A percentile compares a stretch with the other conserved stretches of the same genome.
phyloP scores from a whole-genome alignment of 2,888 invertebrate genomes.

The Clivina fossor region DNA sequence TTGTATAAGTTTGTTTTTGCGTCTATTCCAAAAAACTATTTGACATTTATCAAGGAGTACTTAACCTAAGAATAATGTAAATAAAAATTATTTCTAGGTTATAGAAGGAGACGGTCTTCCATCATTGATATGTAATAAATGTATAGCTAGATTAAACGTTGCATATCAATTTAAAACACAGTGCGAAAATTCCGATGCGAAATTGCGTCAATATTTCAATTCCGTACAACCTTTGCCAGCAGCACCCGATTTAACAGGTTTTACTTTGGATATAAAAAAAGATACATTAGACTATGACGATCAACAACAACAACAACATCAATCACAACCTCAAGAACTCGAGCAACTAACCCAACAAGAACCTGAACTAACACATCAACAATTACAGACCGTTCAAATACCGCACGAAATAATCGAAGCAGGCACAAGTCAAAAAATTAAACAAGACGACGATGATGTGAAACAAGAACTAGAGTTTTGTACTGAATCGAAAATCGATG shows the following conservation, averaged over 20 bases:
- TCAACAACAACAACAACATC: slow-evolving; percentile 12
- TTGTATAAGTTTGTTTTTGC: neutral
- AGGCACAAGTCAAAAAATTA: slow-evolving; percentile 20
- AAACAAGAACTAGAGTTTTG: slow-evolving; percentile 24
- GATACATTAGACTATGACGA: slow-evolving; percentile 36
- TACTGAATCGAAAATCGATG: neutral
- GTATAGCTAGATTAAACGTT: slow-evolving; percentile 51
- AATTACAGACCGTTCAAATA: slow-evolving; percentile 17
- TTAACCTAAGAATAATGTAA: neutral
- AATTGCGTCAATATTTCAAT: slow-evolving; percentile 50
- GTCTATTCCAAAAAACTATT: neutral
- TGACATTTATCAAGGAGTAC: slow-evolving; percentile 3
- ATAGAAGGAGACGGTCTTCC: slow-evolving; percentile 52
- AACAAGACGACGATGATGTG: slow-evolving; percentile 6
- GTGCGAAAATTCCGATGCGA: slow-evolving; percentile 52
- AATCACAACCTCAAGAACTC: slow-evolving; percentile 25
- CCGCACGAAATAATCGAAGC: slow-evolving; percentile 16
- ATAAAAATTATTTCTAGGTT: slow-evolving; percentile 45
- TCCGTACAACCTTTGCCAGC: slow-evolving; percentile 45
- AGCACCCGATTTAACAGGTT: slow-evolving; percentile 46
- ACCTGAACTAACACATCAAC: slow-evolving; percentile 20
- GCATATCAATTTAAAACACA: slow-evolving; percentile 54
- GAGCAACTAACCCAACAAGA: slow-evolving; percentile 16
- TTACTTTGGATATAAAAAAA: slow-evolving; percentile 47
- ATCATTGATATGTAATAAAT: slow-evolving; percentile 52